A percentile compares a stretch with the other conserved stretches of the same genome.
phyloP scores from a whole-genome alignment of 2,797 vertebrate species.

The Leptodactylus fallax region DNA sequence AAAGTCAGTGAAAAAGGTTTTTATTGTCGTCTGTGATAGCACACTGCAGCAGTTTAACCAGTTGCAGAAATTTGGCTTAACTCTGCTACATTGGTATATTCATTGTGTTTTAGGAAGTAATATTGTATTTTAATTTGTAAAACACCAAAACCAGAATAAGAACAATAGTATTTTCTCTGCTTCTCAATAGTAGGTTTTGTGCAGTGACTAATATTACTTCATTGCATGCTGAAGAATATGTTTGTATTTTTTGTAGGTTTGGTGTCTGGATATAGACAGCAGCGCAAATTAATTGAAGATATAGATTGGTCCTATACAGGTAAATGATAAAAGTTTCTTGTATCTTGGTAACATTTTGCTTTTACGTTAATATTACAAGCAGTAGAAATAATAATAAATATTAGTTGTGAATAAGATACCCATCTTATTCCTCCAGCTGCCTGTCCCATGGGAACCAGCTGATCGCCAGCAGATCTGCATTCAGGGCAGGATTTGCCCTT shows the following conservation, averaged over 20 bases:
- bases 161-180: background rate
- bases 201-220: background rate
- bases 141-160: background rate
- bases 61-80: too few relatives aligned
- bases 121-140: background rate
- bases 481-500: too few relatives aligned
- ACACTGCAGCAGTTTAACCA: too few relatives aligned
- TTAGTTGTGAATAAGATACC: too few relatives aligned
- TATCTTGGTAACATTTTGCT: background rate
- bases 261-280: conserved; percentile 85
- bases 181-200: background rate
- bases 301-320: conserved; percentile 97
- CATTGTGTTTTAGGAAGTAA: background rate
- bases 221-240: background rate
- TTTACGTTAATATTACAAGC: background rate
- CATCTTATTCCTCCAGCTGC: too few relatives aligned
- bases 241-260: conserved; percentile 76
- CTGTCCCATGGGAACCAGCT: too few relatives aligned
- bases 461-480: too few relatives aligned
- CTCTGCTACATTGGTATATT: too few relatives aligned
- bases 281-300: conserved; percentile 90
- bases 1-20: too few relatives aligned
- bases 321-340: conserved; percentile 66
- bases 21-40: too few relatives aligned
- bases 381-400: background rate